Evolutionary conservation across 2,797 vertebrate genomes (phyloP), one percentile per base, ranked within the genome.

Genomic region (Sciurus vulgaris): DNA sequence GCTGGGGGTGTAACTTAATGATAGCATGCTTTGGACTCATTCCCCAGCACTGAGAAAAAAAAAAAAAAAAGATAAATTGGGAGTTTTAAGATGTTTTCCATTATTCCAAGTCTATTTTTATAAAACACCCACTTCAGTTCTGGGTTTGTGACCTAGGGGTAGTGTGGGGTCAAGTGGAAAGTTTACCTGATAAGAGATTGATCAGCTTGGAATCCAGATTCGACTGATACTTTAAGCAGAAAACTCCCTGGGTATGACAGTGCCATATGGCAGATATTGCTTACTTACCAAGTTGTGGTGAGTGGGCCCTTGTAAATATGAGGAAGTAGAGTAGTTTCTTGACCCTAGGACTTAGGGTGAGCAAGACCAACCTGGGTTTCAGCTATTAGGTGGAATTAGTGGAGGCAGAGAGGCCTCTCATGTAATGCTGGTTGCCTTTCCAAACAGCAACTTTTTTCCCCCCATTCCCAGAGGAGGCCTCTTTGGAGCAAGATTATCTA

Each of bases 211-310:
- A 59, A 87, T 81, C 69, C 38, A 86, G 63, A 82, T 63, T 94
- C 77, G 93, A 69, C 91, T 94, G 78, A 92, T 97, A 97, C 89
- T 95, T 88, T 98, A 97, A 98, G 59, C 51, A 78, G 73, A 96
- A 91, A 89, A 26, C 17, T 41, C 15, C 38, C 59, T 84, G 33
- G 44, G n/a, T 28, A 61, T 49, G 2, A 35, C 65, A 35, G 70
- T 26, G 76, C n/a, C 38, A 20, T n/a, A 35, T 20, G 49, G 69
- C 28, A 54, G 72, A 35, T 49, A 86, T 10, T 77, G 79, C 84
- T 73, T 74, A 67, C 44, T 83, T 95, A 69, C 49, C 76, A 83
- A 41, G 51, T 12, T 94, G 76, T 38, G 49, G 15, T 35, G 26
- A 86, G 28, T 26, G 28, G 73, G 38, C 73, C 61, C 73, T 72